A percentile compares a stretch with the other conserved stretches of the same genome.
Evolutionary conservation across 2,797 vertebrate species (phyloP).

Genomic region (Natrix natrix): DNA sequence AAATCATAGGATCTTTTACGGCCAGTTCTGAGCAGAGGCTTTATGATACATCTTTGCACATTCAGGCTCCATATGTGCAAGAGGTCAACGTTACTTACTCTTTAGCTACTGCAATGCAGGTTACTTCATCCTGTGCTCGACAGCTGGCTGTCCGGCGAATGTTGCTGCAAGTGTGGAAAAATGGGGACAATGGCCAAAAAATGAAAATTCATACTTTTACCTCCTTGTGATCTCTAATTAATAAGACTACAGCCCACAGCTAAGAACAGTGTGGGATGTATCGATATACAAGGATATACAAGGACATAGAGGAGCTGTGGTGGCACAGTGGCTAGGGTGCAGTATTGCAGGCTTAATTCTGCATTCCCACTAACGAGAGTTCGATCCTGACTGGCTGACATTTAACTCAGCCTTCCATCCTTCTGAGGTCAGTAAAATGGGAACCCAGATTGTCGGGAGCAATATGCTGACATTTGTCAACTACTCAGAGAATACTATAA

Average conservation of each 20-base stretch:
- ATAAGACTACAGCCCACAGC: neutral
- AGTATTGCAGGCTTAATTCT: neutral
- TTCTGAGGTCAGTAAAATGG: neutral
- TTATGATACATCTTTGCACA: neutral
- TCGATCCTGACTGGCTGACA: neutral
- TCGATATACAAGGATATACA: neutral
- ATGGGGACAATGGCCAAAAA: neutral
- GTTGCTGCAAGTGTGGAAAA: conserved; percentile 62
- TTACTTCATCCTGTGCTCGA: conserved; percentile 76
- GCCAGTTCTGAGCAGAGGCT: neutral
- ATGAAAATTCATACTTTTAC: neutral
- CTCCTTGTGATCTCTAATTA: neutral
- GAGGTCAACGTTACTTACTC: conserved; percentile 68
- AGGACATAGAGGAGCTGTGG: neutral
- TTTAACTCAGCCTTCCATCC: neutral
- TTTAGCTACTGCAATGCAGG: conserved; percentile 81
- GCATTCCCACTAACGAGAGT: neutral
- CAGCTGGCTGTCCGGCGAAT: conserved; percentile 80
- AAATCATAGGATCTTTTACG: neutral
- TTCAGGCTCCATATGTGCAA: neutral
- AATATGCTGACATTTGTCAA: neutral
- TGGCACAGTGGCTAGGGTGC: neutral
- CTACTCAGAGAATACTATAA: neutral
- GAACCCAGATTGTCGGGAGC: neutral
- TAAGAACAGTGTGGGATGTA: neutral